phyloP scores from a whole-genome alignment of 2,113 vertebrate genomes.

The Rhizomys pruinosus region DNA sequence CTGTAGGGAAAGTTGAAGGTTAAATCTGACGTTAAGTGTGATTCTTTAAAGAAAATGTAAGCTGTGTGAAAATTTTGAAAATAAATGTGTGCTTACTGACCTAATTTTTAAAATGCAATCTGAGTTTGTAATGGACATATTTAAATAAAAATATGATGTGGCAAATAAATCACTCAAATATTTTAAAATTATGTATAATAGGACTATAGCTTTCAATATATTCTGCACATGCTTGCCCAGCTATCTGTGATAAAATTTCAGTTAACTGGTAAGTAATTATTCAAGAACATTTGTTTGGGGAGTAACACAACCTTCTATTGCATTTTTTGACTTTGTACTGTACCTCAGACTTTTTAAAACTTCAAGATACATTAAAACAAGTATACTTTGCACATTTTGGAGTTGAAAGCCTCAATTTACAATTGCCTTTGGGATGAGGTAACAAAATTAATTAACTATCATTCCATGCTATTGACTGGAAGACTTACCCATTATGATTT shows the following conservation, averaged over 20 bases:
- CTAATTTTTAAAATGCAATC: constrained; percentile 10
- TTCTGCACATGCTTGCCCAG: background rate
- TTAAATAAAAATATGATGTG: background rate
- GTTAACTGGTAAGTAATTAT: constrained; percentile 15
- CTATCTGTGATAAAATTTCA: background rate
- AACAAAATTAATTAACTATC: constrained; percentile 62
- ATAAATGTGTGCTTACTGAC: background rate
- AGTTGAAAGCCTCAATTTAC: constrained; percentile 3
- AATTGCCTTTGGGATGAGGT: constrained; percentile 56
- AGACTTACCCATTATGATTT: constrained; percentile 17
- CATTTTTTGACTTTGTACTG: constrained; percentile 15
- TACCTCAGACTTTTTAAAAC: background rate
- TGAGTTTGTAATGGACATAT: background rate
- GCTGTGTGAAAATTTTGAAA: background rate
- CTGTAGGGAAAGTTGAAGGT: background rate
- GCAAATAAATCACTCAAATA: constrained; percentile 1
- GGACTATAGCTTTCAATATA: background rate
- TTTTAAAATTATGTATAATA: background rate
- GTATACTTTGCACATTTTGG: background rate
- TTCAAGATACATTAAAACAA: constrained; percentile 4
- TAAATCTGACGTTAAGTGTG: constrained; percentile 40
- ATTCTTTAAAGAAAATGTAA: background rate
- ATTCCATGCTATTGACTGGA: background rate
- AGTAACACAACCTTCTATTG: background rate
- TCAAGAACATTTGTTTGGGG: constrained; percentile 21